phyloP scores from a whole-genome alignment of 2,113 vertebrate genomes.

The Thinocorus orbignyianus region DNA sequence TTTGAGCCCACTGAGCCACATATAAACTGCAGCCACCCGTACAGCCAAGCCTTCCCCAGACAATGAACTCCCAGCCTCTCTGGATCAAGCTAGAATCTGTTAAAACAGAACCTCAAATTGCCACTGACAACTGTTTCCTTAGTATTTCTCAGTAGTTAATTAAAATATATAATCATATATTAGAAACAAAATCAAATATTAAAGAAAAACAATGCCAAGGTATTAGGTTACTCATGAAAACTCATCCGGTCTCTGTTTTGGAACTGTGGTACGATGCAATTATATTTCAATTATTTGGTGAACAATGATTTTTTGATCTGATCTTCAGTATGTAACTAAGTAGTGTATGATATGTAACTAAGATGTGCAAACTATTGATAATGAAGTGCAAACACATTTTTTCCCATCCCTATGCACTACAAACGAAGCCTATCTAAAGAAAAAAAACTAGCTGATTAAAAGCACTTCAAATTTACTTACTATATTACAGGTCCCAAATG shows the following conservation, averaged over 20 bases:
- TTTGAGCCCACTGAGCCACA: not conserved
- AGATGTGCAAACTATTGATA: not conserved
- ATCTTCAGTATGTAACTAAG: not conserved
- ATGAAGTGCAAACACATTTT: not conserved
- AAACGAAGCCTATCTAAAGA: not conserved
- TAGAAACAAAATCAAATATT: not conserved
- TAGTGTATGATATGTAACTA: not conserved
- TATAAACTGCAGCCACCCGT: not conserved
- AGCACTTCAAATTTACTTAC: not conserved
- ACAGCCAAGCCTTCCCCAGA: not conserved
- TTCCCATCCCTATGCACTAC: not conserved
- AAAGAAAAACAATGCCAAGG: not conserved
- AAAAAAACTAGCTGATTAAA: not conserved
- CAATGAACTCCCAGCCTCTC: not conserved
- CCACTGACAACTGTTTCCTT: not conserved
- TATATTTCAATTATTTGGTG: not conserved
- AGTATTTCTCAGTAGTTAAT: not conserved
- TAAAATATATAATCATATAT: not conserved
- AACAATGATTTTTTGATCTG: not conserved
- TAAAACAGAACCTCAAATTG: not conserved
- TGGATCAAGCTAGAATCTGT: fast-evolving
- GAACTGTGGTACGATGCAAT: not conserved
- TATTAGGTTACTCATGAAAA: not conserved
- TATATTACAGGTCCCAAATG: not conserved
- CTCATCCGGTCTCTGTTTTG: not conserved